phyloP scores from a whole-genome alignment of 2,797 vertebrate genomes.

The Serranus cabrilla region DNA sequence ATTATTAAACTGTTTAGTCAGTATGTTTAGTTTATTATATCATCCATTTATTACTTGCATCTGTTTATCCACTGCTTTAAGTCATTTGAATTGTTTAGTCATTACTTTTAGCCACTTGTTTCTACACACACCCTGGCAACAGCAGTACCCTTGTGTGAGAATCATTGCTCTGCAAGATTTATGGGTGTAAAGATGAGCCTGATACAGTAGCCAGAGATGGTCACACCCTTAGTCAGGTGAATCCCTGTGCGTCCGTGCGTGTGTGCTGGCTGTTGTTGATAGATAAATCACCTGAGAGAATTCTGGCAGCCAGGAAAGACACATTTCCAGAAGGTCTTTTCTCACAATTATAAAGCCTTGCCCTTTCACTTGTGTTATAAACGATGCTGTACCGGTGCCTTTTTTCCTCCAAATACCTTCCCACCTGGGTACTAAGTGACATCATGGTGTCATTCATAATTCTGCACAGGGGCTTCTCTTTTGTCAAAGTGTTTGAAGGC shows the following conservation, averaged over 20 bases:
- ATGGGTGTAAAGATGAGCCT: background rate
- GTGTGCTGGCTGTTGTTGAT: slow-evolving; percentile 6
- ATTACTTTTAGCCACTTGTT: too few relatives aligned
- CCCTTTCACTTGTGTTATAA: slow-evolving; percentile 44
- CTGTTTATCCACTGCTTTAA: too few relatives aligned
- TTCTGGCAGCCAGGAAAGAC: slow-evolving; percentile 13
- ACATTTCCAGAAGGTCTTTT: slow-evolving; percentile 32
- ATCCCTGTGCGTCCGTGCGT: background rate
- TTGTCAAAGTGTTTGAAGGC: slow-evolving; percentile 48
- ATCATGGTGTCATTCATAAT: slow-evolving; percentile 43
- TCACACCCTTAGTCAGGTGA: slow-evolving; percentile 7
- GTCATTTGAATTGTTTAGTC: too few relatives aligned
- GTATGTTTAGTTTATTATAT: too few relatives aligned
- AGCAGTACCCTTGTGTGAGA: too few relatives aligned
- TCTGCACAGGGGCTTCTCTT: slow-evolving; percentile 38
- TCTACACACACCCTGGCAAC: too few relatives aligned
- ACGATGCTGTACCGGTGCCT: slow-evolving; percentile 14
- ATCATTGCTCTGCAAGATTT: background rate
- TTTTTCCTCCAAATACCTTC: slow-evolving; percentile 20
- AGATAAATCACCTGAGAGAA: slow-evolving; percentile 44
- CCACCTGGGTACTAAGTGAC: slow-evolving; percentile 36
- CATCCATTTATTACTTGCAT: too few relatives aligned
- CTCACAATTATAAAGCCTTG: slow-evolving; percentile 48
- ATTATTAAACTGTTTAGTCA: too few relatives aligned
- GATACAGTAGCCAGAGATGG: background rate